Conservation (phyloP, 2,797 vertebrate genomes). For the Acanthurus leucopareius region DNA sequence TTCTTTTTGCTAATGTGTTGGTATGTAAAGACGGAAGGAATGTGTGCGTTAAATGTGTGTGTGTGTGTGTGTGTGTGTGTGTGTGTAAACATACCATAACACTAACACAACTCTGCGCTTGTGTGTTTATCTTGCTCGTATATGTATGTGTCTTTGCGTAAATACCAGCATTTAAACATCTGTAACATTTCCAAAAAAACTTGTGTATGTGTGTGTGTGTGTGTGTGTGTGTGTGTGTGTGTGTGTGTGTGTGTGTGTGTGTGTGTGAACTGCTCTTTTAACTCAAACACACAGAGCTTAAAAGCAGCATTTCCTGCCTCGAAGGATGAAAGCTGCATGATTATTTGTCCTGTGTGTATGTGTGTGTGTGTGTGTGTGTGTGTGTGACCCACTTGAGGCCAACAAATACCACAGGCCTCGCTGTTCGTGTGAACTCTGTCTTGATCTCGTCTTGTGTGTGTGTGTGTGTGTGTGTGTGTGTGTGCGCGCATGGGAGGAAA, state of each 20-base stretch:
- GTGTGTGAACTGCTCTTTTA: conserved; percentile 53
- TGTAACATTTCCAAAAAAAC: conserved; percentile 30
- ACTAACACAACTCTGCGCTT: conserved; percentile 14
- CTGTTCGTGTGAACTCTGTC: conserved; percentile 67
- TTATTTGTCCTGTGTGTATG: conserved; percentile 74
- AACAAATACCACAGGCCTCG: conserved; percentile 69
- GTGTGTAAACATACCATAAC: conserved; percentile 17
- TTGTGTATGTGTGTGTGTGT: conserved; percentile 10
- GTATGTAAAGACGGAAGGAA: conserved; percentile 42
- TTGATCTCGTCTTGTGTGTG: conserved; percentile 46
- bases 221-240: conserved; percentile 40
- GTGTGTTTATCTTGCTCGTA: conserved; percentile 22
- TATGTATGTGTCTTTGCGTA: conserved; percentile 25
- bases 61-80: conserved; percentile 17
- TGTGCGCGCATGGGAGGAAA: neutral
- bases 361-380: conserved; percentile 53
- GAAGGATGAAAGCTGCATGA: conserved; percentile 77
- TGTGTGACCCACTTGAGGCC: conserved; percentile 75
- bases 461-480: conserved; percentile 16
- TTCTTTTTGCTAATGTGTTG: conserved; percentile 4
- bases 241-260: conserved; percentile 12
- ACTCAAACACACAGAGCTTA: conserved; percentile 69
- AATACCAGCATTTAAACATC: conserved; percentile 7
- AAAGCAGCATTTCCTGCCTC: conserved; percentile 81
- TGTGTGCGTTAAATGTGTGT: conserved; percentile 28